Evolutionary conservation across 1,140 invertebrate genomes (phyloP).

Genomic region (Dendroctonus ponderosae): DNA sequence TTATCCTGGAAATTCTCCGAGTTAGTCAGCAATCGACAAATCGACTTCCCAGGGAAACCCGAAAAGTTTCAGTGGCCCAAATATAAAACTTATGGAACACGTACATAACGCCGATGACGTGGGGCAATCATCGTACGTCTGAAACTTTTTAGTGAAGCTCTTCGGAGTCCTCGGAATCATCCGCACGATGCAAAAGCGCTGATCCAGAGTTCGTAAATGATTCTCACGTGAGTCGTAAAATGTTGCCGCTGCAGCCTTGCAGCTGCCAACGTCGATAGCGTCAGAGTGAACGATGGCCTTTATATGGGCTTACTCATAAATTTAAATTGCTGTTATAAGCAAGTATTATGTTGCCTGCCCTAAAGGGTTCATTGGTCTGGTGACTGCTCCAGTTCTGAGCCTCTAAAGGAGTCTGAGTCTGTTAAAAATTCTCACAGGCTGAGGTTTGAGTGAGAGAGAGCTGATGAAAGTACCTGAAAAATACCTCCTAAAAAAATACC

Average conservation of each 20-base stretch:
- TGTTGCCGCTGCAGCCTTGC: constrained; percentile 15
- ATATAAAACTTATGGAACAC: constrained; percentile 19
- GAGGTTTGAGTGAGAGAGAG: too few relatives aligned
- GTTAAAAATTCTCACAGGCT: too few relatives aligned
- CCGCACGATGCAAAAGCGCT: constrained; percentile 18
- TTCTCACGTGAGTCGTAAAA: constrained; percentile 29
- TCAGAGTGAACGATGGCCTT: constrained; percentile 16
- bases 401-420: too few relatives aligned
- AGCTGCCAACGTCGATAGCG: constrained; percentile 15
- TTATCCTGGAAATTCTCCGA: too few relatives aligned
- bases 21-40: too few relatives aligned
- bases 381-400: too few relatives aligned
- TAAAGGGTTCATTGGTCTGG: too few relatives aligned
- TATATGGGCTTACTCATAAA: constrained; percentile 9
- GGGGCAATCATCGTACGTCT: constrained; percentile 21
- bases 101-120: constrained; percentile 19
- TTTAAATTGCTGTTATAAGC: constrained; percentile 5
- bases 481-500: too few relatives aligned
- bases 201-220: constrained; percentile 29
- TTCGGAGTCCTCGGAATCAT: constrained; percentile 9
- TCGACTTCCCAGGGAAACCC: too few relatives aligned
- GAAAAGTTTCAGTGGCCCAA: constrained; percentile 5
- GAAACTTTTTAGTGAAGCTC: constrained; percentile 21
- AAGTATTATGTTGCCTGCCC: background rate
- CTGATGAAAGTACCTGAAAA: too few relatives aligned